A percentile compares a stretch with the other conserved stretches of the same genome.
Conservation (phyloP, 2,797 vertebrate species). For the Picus viridis region DNA sequence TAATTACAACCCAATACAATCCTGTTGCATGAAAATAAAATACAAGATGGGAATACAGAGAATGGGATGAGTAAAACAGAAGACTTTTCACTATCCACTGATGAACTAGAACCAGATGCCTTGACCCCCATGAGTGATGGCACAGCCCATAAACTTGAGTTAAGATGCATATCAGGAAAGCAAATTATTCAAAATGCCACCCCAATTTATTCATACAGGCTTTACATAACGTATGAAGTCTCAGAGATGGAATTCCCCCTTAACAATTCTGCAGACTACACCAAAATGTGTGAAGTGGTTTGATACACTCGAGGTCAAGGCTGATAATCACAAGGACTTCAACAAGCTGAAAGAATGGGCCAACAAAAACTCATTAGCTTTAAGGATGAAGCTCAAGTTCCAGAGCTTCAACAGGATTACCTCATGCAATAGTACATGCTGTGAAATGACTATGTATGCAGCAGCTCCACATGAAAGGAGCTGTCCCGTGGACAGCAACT, state of each 20-base stretch:
- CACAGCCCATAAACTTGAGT: neutral
- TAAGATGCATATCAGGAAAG: neutral
- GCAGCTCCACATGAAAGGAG: neutral
- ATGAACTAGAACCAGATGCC: neutral
- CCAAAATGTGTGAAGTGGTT: neutral
- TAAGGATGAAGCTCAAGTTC: neutral
- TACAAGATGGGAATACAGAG: neutral
- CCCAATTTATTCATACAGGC: neutral
- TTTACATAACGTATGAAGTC: neutral
- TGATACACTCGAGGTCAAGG: neutral
- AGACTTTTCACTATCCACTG: neutral
- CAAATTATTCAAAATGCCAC: neutral
- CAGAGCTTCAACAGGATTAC: neutral
- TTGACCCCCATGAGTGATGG: neutral
- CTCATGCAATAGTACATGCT: neutral
- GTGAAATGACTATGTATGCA: neutral
- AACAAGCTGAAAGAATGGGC: neutral
- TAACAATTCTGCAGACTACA: neutral
- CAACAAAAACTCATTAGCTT: neutral
- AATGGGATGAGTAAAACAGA: neutral
- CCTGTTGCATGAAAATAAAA: neutral
- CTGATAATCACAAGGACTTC: neutral
- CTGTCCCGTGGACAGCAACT: neutral
- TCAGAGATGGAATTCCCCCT: neutral
- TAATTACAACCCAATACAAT: neutral